Percentiles rank a stretch among this genome's conserved stretches.
Conservation (phyloP, 2,888 invertebrate species). For the Seira sanloemensis region DNA sequence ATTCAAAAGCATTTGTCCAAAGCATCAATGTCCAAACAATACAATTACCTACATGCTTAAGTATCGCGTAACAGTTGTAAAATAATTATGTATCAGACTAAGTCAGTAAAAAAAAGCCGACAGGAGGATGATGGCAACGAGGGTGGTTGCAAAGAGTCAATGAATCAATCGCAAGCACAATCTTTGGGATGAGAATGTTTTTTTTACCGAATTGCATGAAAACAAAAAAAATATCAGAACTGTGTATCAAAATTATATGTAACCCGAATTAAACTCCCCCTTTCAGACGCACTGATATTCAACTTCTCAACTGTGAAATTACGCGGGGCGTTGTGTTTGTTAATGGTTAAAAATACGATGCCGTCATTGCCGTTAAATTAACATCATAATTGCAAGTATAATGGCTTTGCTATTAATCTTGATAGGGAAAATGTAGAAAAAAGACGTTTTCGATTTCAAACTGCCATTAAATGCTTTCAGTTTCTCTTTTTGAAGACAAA, state of each 20-base stretch:
- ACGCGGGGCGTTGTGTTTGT: not conserved
- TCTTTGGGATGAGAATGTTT: too few relatives aligned
- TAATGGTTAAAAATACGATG: not conserved
- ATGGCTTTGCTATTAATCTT: not conserved
- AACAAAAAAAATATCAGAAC: not conserved
- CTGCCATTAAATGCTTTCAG: not conserved
- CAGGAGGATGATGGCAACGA: too few relatives aligned
- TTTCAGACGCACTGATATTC: not conserved
- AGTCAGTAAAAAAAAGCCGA: too few relatives aligned
- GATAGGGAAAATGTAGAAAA: not conserved
- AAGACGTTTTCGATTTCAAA: not conserved
- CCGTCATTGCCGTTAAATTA: constrained; percentile 19
- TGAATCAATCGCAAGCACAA: not conserved
- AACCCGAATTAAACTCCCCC: not conserved
- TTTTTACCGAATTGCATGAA: too few relatives aligned
- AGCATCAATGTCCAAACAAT: not conserved
- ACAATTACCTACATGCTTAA: not conserved
- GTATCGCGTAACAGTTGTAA: not conserved
- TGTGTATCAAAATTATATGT: not conserved
- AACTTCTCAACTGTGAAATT: constrained; percentile 10
- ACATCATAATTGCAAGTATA: constrained; percentile 1
- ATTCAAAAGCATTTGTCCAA: constrained; percentile 1
- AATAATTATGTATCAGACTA: not conserved
- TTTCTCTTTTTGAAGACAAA: not conserved
- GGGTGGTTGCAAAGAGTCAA: not conserved